Evolutionary conservation across 2,113 vertebrate genomes (phyloP), one percentile per base, ranked within the genome.

Genomic region (Hydrolagus affinis): DNA sequence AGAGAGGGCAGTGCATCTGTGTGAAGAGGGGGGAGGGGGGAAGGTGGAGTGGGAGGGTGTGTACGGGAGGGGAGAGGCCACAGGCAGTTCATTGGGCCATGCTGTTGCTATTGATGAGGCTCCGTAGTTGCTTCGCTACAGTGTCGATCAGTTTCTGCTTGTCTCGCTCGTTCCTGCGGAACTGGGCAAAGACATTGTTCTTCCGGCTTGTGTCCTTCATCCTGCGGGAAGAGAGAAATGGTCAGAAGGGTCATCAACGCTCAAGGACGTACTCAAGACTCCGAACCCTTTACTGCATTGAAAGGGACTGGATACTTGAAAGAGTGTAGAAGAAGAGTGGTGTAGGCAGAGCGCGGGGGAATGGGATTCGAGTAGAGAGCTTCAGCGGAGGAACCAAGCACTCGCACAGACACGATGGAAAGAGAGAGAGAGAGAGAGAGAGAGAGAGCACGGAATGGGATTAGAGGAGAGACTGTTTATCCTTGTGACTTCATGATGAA

Each of bases 71-170:
- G 88, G 83, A 88, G 87, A 83, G 85, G 59, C 2, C 3, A 17
- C 44, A 74, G 64, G 70, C 32, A 62, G 17, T 10, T 32, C 86
- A 70, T 86, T 85, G 88, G 77, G 71, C 71, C 88, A 86, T 86
- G 88, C 86, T 57, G 87, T 60, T 95, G 87, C 93, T 92, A 90
- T 92, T 92, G 93, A 98, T 97, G 89, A 99, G 94, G 90, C 93
- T 90, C 1, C 96, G 95, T 7, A 99, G 95, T 91, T 99, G 98
- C 86, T 96, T 98, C 91, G 96, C 94, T 90, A 99, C 93, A 0
- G 97, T 91, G 89, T 99, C 98, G 19, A 99, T 98, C 87, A 99
- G 90, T 86, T 95, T 98, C 94, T 99, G 97, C 85, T 98, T 93
- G 93, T 99, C 98, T n/a, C 96, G 86, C 87, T 99, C 97, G 0